phyloP scores from a whole-genome alignment of 2,888 invertebrate species.

The Imbricaverruca yamaguchii region DNA sequence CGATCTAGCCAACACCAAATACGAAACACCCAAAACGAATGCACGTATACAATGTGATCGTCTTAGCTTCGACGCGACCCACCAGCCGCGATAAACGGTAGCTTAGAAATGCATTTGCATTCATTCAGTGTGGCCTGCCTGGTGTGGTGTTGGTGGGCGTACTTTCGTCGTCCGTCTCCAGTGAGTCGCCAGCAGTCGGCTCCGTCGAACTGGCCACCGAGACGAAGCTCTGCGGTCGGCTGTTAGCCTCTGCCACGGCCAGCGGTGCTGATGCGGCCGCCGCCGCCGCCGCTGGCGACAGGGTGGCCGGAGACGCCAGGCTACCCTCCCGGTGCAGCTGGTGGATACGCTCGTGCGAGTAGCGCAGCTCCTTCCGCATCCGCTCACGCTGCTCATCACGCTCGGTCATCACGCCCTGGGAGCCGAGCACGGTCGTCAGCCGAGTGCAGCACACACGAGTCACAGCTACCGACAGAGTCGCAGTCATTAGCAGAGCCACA shows the following conservation, averaged over 20 bases:
- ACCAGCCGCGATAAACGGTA: too few relatives aligned
- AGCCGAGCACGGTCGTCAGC: background rate
- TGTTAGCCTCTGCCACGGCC: conserved; percentile 27
- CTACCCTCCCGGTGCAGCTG: conserved; percentile 31
- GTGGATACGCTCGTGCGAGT: conserved; percentile 59
- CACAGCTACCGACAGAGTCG: too few relatives aligned
- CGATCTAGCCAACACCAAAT: too few relatives aligned
- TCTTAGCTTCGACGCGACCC: too few relatives aligned
- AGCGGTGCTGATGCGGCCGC: conserved; percentile 24
- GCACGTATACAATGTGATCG: too few relatives aligned
- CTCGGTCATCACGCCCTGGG: conserved; percentile 59
- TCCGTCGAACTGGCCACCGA: conserved; percentile 30
- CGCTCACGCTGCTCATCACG: conserved; percentile 66
- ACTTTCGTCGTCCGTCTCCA: conserved; percentile 13
- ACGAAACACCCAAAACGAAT: too few relatives aligned
- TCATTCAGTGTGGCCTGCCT: too few relatives aligned
- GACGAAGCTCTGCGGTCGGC: conserved; percentile 32
- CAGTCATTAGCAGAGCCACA: too few relatives aligned
- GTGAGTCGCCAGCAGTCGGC: background rate
- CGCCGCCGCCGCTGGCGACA: background rate
- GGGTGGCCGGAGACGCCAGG: background rate
- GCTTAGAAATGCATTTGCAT: too few relatives aligned
- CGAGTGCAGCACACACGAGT: too few relatives aligned
- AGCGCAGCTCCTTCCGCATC: conserved; percentile 61
- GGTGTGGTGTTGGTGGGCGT: background rate